A percentile compares a stretch with the other conserved stretches of the same genome.
phyloP scores from a whole-genome alignment of 2,113 vertebrate species.

The Castor canadensis region DNA sequence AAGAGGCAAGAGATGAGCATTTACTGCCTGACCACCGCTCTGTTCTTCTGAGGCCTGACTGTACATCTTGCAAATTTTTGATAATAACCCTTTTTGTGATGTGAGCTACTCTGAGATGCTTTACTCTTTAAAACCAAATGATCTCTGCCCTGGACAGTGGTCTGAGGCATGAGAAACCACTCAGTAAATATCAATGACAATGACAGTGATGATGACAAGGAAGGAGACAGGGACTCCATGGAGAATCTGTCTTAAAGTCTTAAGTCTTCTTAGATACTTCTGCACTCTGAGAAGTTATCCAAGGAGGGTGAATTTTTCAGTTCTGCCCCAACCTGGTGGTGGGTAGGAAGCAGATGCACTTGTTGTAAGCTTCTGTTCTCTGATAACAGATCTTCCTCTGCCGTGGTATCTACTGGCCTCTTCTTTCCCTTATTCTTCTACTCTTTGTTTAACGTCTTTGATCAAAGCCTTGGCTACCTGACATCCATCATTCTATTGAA shows the following conservation, averaged over 20 bases:
- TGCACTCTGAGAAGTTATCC: not conserved
- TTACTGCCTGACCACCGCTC: not conserved
- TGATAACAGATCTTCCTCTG: not conserved
- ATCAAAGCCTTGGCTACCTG: not conserved
- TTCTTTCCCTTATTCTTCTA: not conserved
- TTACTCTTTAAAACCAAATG: not conserved
- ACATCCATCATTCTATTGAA: not conserved
- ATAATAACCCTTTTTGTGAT: not conserved
- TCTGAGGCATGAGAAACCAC: not conserved
- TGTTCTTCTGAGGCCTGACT: not conserved
- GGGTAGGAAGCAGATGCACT: rapidly evolving
- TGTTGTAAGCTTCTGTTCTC: not conserved
- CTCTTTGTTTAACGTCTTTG: not conserved
- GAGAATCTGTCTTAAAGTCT: too few species aligned
- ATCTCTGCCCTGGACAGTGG: not conserved
- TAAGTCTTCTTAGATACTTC: not conserved
- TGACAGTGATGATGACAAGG: not conserved
- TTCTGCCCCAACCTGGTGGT: too few species aligned
- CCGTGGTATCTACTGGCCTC: not conserved
- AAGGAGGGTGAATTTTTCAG: not conserved
- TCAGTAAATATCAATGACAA: not conserved
- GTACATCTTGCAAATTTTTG: not conserved
- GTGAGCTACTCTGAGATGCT: not conserved
- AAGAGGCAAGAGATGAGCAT: not conserved
- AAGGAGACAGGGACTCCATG: rapidly evolving